Evolutionary conservation across 2,888 invertebrate genomes (phyloP), one percentile per base, ranked within the genome.

Genomic region (Miltochrista miniata): DNA sequence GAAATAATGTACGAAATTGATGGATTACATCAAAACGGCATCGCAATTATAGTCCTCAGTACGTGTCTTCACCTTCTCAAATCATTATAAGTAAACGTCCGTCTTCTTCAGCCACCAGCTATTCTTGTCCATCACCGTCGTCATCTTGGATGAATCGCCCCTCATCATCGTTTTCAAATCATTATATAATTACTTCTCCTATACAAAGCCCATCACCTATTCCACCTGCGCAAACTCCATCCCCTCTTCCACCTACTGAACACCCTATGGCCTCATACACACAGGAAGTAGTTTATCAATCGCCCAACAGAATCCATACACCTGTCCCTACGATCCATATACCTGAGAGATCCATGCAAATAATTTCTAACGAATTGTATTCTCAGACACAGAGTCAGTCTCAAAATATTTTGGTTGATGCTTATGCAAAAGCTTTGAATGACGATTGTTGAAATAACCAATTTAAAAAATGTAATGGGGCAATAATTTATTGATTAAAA

Each of bases 11-110:
- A n/a, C n/a, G n/a, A n/a, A n/a, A n/a, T n/a, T n/a, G n/a, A n/a
- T n/a, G n/a, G n/a, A n/a, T n/a, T 67, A 36, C 45, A 38, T 52
- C 66, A 9, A 68, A 50, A 39, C 40, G 61, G 48, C 52, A 40
- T 14, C 60, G 24, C 24, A 39, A 24, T 13, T 51, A 41, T 48
- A 55, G 48, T 55, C 51, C 48, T 55, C 48, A 51, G 30, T 43
- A 51, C 33, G 33, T 51, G 48, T 55, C 48, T 46, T 52, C 49
- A 46, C 46, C 56, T 47, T 49, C 56, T 45, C 44, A 52, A 47
- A 52, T 52, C 43, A 48, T 51, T 51, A 51, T 56, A 43, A 51
- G 46, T 51, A 49, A 46, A 48, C 51, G 55, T 51, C 51, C 51
- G 51, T 51, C 43, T 44, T 56, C 51, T 56, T 49, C 56, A 52